Conservation (phyloP, 2,797 vertebrate genomes). For the Dipus sagitta region DNA sequence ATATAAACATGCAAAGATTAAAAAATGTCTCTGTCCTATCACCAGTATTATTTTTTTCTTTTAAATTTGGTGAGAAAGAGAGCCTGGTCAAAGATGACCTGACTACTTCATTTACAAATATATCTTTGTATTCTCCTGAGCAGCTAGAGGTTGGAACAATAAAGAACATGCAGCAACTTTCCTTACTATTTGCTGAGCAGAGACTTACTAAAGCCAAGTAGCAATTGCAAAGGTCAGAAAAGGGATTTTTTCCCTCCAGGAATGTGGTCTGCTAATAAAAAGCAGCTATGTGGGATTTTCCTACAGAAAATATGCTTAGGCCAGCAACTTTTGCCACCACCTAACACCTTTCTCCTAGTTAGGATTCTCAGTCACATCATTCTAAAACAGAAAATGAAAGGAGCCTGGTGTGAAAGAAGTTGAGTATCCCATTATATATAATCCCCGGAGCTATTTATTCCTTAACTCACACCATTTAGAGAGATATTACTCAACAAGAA, state of each 20-base stretch:
- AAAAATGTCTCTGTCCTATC: background rate
- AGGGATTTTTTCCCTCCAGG: background rate
- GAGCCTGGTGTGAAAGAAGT: constrained; percentile 20
- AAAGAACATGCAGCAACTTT: background rate
- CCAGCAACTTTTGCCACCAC: background rate
- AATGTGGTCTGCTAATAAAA: constrained; percentile 21
- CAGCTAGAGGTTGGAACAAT: background rate
- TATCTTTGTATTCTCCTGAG: background rate
- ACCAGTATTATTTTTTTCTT: background rate
- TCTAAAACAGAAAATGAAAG: constrained; percentile 22
- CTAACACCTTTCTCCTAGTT: constrained; percentile 6
- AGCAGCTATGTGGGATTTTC: background rate
- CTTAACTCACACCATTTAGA: constrained; percentile 15
- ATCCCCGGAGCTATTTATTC: constrained; percentile 32
- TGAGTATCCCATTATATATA: constrained; percentile 26
- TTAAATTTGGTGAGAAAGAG: background rate
- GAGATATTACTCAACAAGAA: constrained; percentile 27
- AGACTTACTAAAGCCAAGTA: background rate
- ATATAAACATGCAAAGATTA: no score
- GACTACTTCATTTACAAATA: background rate
- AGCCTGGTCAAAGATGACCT: background rate
- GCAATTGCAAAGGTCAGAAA: background rate
- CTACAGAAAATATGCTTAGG: constrained; percentile 38
- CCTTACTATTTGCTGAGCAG: background rate
- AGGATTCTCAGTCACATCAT: constrained; percentile 30